Percentiles rank a stretch among this genome's conserved stretches.
These are phyloP conservation scores for Amblyraja radiata DNA, from an alignment of 2,797 vertebrate species.

Conservation along the genomic window DNA sequence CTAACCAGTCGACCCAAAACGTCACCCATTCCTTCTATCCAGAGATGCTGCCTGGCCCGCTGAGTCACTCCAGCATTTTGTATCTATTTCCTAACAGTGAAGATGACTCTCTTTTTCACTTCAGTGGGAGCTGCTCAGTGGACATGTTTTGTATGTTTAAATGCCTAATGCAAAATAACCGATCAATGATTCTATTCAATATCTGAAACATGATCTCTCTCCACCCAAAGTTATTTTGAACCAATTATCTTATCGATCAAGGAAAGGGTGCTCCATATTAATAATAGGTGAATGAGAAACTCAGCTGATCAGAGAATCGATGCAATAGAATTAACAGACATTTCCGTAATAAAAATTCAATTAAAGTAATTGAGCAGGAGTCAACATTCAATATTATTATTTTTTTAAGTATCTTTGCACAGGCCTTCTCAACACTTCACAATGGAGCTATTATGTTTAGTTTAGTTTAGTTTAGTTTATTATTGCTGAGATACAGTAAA, in stretches of 20 bases:
- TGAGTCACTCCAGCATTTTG: no score
- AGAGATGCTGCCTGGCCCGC: no score
- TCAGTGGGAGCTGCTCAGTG: not conserved
- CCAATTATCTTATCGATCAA: conserved; percentile 1
- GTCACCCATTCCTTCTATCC: no score
- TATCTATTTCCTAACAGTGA: no score
- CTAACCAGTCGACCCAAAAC: no score
- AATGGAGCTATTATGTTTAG: not conserved
- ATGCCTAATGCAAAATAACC: not conserved
- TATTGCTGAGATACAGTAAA: no score
- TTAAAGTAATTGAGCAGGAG: not conserved
- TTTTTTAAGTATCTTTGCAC: not conserved
- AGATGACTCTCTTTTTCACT: not conserved
- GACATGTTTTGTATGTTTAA: not conserved
- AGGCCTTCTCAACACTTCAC: not conserved
- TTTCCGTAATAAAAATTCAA: conserved; percentile 18
- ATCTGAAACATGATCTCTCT: not conserved
- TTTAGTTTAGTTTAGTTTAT: no score
- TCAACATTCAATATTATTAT: not conserved
- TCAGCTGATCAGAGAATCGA: not conserved
- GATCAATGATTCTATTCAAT: not conserved
- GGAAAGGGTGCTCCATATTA: not conserved
- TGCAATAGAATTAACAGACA: not conserved
- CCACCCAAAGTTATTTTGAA: not conserved
- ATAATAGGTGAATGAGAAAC: not conserved